Conservation (phyloP, 2,113 vertebrate species). For the Puffinus mauretanicus region DNA sequence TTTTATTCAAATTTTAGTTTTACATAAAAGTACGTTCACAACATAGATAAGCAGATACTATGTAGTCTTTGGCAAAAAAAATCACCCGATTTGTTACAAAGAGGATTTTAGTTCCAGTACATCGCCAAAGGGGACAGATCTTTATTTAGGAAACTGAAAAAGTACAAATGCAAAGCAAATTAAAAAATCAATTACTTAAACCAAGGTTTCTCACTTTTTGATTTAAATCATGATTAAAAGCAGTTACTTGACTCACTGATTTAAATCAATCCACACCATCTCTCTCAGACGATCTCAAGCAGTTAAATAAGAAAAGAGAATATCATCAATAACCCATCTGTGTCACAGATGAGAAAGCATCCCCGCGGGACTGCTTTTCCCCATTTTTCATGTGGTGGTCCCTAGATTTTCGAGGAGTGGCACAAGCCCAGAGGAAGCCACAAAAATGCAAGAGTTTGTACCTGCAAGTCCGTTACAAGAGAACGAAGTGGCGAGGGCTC, state of each 20-base stretch:
- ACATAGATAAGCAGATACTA: not conserved
- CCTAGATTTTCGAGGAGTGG: not conserved
- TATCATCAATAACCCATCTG: constrained; percentile 22
- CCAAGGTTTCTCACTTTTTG: not conserved
- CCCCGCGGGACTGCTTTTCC: not conserved
- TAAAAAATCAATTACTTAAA: not conserved
- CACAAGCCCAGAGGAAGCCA: not conserved
- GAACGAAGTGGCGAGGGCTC: not conserved
- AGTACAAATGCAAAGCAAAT: not conserved
- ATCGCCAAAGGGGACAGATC: not conserved
- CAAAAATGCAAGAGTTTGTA: too few relatives aligned
- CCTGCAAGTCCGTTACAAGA: not conserved
- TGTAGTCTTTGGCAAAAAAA: rapidly evolving
- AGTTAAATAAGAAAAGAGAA: constrained; percentile 7
- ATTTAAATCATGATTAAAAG: constrained; percentile 10
- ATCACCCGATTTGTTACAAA: not conserved
- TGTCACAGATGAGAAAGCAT: not conserved
- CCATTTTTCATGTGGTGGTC: not conserved
- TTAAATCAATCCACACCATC: not conserved
- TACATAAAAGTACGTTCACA: not conserved
- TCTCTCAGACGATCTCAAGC: constrained; percentile 1
- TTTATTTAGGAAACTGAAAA: not conserved
- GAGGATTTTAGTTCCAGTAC: not conserved
- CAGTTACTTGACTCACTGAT: constrained; percentile 11
- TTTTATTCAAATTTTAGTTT: too few relatives aligned